A percentile compares a stretch with the other conserved stretches of the same genome.
These are phyloP conservation scores for Pteropus rufus DNA, from an alignment of 2,797 vertebrate species.

Conservation along the genomic window DNA sequence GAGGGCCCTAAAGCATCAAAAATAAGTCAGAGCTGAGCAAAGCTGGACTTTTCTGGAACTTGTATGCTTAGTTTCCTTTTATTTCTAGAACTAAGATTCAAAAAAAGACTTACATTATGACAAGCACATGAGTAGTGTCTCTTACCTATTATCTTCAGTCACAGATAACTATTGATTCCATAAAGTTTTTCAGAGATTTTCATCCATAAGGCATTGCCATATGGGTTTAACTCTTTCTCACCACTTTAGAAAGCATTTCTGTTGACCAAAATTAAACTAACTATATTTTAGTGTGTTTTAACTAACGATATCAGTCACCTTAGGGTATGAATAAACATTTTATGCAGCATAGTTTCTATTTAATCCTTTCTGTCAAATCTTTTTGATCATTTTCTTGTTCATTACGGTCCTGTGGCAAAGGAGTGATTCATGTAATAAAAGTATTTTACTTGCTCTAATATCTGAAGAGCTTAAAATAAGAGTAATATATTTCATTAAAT, in stretches of 20 bases:
- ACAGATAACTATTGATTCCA: background rate
- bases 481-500: conserved; percentile 8
- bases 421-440: background rate
- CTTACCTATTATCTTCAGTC: background rate
- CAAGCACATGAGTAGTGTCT: background rate
- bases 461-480: conserved; percentile 22
- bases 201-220: background rate
- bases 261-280: conserved; percentile 4
- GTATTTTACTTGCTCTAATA: background rate
- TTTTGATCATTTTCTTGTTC: conserved; percentile 10
- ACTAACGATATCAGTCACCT: background rate
- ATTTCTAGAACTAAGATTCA: background rate
- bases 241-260: background rate
- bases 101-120: background rate
- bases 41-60: background rate
- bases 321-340: background rate
- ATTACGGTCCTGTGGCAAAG: conserved; percentile 3
- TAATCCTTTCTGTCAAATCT: background rate
- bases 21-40: background rate
- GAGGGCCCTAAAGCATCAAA: background rate
- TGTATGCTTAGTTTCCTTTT: background rate
- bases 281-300: background rate
- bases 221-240: background rate
- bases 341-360: background rate
- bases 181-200: background rate